These are phyloP conservation scores for Chrysolina americana DNA, from an alignment of 2,888 invertebrate genomes.

Conservation along the genomic window DNA sequence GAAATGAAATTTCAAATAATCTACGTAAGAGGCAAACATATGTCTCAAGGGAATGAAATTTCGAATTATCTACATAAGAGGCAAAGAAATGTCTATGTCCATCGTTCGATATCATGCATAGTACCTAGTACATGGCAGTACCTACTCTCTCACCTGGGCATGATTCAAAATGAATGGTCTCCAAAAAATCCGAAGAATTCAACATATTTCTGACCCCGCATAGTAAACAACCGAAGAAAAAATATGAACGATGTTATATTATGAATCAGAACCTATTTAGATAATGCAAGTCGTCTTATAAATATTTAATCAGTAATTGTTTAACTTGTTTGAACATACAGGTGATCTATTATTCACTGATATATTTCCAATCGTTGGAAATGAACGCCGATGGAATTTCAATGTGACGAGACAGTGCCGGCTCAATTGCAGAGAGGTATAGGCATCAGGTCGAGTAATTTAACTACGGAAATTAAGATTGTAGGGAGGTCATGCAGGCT, in stretches of 20 bases:
- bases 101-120: not conserved
- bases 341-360: constrained; percentile 27
- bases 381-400: constrained; percentile 13
- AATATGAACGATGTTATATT: constrained; percentile 33
- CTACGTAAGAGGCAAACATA: no score
- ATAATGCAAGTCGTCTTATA: constrained; percentile 29
- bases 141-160: not conserved
- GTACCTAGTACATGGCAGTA: not conserved
- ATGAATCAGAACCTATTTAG: constrained; percentile 32
- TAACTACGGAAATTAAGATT: no score
- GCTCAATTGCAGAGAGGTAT: not conserved
- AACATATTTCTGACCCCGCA: not conserved
- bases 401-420: not conserved
- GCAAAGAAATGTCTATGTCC: no score
- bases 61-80: no score
- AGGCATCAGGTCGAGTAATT: no score
- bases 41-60: no score
- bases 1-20: no score
- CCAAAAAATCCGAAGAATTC: constrained; percentile 4
- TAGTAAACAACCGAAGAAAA: constrained; percentile 11
- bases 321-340: constrained; percentile 31
- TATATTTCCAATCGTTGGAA: constrained; percentile 13
- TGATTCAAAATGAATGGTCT: not conserved
- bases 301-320: constrained; percentile 36
- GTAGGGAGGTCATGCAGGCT: no score